Percentiles rank a stretch among this genome's conserved stretches.
phyloP scores from a whole-genome alignment of 2,888 invertebrate genomes.

The Epistrophella euchroma region DNA sequence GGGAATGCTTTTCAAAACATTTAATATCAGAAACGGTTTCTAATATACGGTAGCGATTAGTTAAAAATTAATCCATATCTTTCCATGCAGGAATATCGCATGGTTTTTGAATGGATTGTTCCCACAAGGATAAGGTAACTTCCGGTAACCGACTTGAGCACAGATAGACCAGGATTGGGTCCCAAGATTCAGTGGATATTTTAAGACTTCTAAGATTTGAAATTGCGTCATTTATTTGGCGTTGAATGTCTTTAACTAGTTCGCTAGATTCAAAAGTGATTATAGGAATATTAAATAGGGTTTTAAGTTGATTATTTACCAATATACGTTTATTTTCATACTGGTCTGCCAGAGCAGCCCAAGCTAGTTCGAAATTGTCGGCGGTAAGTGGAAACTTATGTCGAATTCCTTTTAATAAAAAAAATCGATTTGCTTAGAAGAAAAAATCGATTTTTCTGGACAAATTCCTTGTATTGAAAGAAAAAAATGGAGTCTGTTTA shows the following conservation, averaged over 20 bases:
- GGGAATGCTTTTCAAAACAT: neutral
- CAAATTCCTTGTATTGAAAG: no score
- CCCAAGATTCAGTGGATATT: neutral
- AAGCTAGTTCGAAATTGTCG: slow-evolving; percentile 44
- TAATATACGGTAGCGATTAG: slow-evolving; percentile 5
- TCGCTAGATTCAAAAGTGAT: slow-evolving; percentile 7
- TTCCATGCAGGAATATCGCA: neutral
- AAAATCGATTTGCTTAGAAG: no score
- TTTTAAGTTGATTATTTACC: slow-evolving; percentile 40
- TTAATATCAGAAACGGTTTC: slow-evolving; percentile 7
- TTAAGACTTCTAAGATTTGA: no score
- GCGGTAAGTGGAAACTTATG: slow-evolving; percentile 29
- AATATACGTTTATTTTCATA: slow-evolving; percentile 58
- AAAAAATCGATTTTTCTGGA: no score
- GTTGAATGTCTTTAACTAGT: slow-evolving; percentile 11
- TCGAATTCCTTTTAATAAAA: no score
- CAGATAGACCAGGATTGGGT: slow-evolving; percentile 9
- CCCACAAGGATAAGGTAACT: slow-evolving; percentile 16
- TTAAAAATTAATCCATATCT: neutral
- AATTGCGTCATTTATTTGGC: slow-evolving; percentile 8
- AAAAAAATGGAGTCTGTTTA: no score
- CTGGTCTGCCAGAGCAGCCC: slow-evolving; percentile 32
- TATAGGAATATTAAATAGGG: slow-evolving; percentile 21
- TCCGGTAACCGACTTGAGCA: slow-evolving; percentile 11
- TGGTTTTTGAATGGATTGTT: slow-evolving; percentile 8